These are phyloP conservation scores for Rhaphigaster nebulosa DNA, from an alignment of 2,888 invertebrate genomes.

Conservation along the genomic window DNA sequence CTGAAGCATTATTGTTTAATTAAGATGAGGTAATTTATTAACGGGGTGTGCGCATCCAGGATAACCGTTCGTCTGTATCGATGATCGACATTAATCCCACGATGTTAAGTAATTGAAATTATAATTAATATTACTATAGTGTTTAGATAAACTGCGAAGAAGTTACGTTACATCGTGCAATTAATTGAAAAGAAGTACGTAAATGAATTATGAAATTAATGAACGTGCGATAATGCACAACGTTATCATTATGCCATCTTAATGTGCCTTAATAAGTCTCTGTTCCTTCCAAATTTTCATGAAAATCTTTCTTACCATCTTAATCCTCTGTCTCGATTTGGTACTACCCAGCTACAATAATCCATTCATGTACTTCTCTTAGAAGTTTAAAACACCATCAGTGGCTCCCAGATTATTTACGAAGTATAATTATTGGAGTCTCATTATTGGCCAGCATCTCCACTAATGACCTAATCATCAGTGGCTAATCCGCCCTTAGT, in stretches of 20 bases:
- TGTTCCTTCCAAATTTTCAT: neutral
- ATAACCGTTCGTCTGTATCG: neutral
- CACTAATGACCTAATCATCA: no score
- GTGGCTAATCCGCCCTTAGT: no score
- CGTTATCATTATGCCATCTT: neutral
- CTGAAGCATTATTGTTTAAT: neutral
- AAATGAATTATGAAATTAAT: neutral
- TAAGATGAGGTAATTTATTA: conserved; percentile 21
- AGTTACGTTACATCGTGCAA: neutral
- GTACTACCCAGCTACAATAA: no score
- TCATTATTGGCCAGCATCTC: neutral
- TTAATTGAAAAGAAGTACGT: neutral
- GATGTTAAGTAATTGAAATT: neutral
- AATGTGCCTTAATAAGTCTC: neutral
- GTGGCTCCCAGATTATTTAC: neutral
- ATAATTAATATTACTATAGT: neutral
- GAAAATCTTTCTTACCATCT: neutral
- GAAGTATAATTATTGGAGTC: neutral
- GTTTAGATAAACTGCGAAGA: neutral
- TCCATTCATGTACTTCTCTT: neutral
- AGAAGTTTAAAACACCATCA: neutral
- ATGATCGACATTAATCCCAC: neutral
- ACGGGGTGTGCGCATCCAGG: neutral
- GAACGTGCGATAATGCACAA: neutral
- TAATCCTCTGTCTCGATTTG: neutral